These are phyloP conservation scores for Pelochelys cantorii DNA, from an alignment of 2,797 vertebrate genomes.

Conservation along the genomic window DNA sequence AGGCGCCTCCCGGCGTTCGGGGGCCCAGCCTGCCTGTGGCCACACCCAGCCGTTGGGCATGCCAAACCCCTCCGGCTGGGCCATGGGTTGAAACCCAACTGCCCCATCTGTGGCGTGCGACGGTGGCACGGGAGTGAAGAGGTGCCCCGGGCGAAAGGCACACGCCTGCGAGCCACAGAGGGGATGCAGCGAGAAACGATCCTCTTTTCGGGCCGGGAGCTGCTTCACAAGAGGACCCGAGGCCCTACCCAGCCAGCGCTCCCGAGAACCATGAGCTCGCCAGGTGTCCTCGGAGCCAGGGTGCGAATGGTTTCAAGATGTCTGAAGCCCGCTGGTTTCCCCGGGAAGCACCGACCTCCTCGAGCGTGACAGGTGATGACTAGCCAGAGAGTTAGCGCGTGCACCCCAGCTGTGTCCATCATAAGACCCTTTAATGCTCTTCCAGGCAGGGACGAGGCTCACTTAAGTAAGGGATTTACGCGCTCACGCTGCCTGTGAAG, in stretches of 20 bases:
- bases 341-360: no score
- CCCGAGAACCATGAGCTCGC: no score
- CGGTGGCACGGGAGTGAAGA: background rate
- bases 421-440: background rate
- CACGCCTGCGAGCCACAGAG: background rate
- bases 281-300: background rate
- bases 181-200: background rate
- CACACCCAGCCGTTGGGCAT: background rate
- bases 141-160: background rate
- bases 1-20: background rate
- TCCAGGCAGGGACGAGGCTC: background rate
- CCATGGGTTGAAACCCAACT: background rate
- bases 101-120: background rate
- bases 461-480: background rate
- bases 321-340: background rate
- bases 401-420: background rate
- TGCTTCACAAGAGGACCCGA: background rate
- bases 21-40: background rate
- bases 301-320: background rate
- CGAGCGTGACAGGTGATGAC: background rate
- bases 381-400: background rate
- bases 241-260: background rate
- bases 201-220: background rate
- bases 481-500: background rate
- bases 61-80: background rate